These are phyloP conservation scores for Oreortyx pictus DNA, from an alignment of 2,797 vertebrate species.

Conservation along the genomic window DNA sequence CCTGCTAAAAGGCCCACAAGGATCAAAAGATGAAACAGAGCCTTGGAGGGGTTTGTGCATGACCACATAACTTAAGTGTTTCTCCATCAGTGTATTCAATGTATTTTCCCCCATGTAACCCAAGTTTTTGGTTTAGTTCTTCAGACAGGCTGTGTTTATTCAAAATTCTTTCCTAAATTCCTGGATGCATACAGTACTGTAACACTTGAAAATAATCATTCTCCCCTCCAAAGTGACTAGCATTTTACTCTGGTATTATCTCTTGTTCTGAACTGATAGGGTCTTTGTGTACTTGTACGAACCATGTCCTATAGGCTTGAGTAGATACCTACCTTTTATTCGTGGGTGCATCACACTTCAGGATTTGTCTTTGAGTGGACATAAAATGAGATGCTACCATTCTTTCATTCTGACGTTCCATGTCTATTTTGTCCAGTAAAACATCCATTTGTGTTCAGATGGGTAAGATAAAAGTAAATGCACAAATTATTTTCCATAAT, in stretches of 20 bases:
- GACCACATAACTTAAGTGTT: conserved; percentile 45
- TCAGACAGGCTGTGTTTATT: not conserved
- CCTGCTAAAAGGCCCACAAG: conserved; percentile 14
- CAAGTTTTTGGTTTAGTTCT: not conserved
- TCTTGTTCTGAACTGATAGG: conserved; percentile 13
- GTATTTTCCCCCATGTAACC: not conserved
- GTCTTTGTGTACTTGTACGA: not conserved
- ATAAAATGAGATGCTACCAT: not conserved
- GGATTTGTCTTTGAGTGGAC: not conserved
- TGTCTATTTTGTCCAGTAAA: not conserved
- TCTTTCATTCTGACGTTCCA: not conserved
- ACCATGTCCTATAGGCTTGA: not conserved
- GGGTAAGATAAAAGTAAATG: not conserved
- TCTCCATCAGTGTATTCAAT: not conserved
- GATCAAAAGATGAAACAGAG: conserved; percentile 38
- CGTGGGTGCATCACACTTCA: not conserved
- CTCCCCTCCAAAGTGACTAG: conserved; percentile 8
- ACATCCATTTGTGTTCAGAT: not conserved
- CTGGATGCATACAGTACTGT: not conserved
- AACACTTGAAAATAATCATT: conserved; percentile 43
- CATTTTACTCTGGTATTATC: not conserved
- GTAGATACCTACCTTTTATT: not conserved
- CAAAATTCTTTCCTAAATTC: conserved; percentile 37
- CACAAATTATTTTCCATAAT: not conserved
- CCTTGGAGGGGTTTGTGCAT: conserved; percentile 37